Evolutionary conservation across 2,113 vertebrate species (phyloP), one percentile per base, ranked within the genome.

Genomic region (Telmatochromis sp.): DNA sequence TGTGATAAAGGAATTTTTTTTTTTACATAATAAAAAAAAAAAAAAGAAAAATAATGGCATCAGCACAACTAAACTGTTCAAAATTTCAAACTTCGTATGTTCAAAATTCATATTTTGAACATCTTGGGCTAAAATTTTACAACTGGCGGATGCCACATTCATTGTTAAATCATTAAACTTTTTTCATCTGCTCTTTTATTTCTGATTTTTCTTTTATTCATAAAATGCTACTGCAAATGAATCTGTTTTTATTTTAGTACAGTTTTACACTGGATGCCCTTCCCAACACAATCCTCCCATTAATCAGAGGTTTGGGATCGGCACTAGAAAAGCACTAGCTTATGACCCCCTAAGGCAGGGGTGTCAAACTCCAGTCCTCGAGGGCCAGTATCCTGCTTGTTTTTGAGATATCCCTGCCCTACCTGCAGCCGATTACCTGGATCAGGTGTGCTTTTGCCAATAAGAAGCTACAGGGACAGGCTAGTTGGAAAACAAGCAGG

Each of bases 401-500:
- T 58, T 58, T 58, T 58, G 26, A 58, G 13, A 63, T 63, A 35
- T 63, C 0, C 15, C 0, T 63, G 58, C 0, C 9, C 58, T 35
- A 63, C 28, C 15, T 63, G 15, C 28, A 10, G 28, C 28, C 1
- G 28, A 63, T 0, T 63, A 19, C 9, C 28, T 63, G 58, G 9
- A 19, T 33, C 6, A 35, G 58, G 58, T 63, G 9, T 35, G 31
- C 58, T 63, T 63, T 63, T 35, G 31, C 58, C 15, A 63, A 35
- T 63, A 63, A 63, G 58, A 3, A 63, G 28, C 58, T 63, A 63
- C 28, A 63, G 0, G 31, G 58, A 1, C 58, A 63, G 58, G 31
- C 15, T 63, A 63, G 58, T 63, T 63, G 58, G 58, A 63, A 63
- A 63, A 63, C 17, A 35, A 63, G 31, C 31, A 63, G 58, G 31